Evolutionary conservation across 2,797 vertebrate genomes (phyloP), one percentile per base, ranked within the genome.

Genomic region (Clangula hyemalis): DNA sequence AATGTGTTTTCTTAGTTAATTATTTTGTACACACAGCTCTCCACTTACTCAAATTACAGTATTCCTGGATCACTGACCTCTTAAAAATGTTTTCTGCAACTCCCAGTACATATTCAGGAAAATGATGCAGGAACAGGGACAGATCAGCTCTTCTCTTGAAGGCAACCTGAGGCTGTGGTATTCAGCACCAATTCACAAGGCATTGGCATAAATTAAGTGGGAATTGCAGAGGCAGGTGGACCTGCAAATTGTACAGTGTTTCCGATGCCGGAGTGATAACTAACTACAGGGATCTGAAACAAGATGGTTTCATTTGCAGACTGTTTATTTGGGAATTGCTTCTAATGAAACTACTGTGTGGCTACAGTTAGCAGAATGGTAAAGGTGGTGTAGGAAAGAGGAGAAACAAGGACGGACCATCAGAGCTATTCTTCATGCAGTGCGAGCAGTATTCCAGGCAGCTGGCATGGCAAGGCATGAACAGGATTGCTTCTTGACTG

Each of bases 401-500:
- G 8, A 90, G 30, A 54, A 32, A 15, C 0, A 1, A 11, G 18
- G 77, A 24, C 8, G 65, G 25, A 43, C 21, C 2, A 0, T 53
- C 58, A 20, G 43, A 74, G 39, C 8, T 49, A 0, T n/a, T 74
- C 4, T 71, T 4, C 49, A 43, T 20, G 4, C 0, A 0, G 43
- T 32, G 10, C 0, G 0, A 65, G 76, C n/a, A 28, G 6, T 5
- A 5, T 66, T 89, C 43, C 38, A 61, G 76, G 70, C 54, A 68
- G 64, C 51, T 76, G 54, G 11, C 3, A 0, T 7, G 19, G 70
- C 25, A 15, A 3, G 2, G 61, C 38, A 10, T 5, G 17, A 49
- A 7, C 39, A 11, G 43, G 39, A 56, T 14, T 70, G 13, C 8
- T 79, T 10, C 51, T 30, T 43, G 47, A 71, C 17, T 53, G 38